phyloP scores from a whole-genome alignment of 2,113 vertebrate genomes.

The Sphaerodactylus townsendi region DNA sequence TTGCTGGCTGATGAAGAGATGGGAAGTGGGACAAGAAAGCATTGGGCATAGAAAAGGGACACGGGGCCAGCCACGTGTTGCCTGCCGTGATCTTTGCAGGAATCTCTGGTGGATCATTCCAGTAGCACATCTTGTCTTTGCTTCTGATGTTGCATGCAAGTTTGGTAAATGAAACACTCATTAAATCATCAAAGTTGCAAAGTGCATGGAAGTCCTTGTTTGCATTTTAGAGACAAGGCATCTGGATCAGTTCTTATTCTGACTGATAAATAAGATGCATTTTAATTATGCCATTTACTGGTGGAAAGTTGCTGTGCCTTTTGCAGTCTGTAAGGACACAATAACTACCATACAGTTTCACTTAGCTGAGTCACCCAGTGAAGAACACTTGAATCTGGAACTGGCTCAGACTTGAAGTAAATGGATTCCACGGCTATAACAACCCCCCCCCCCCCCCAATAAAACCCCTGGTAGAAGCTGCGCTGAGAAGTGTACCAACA shows the following conservation, averaged over 20 bases:
- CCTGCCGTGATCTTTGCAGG: background rate
- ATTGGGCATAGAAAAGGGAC: background rate
- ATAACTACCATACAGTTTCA: background rate
- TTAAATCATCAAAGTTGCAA: background rate
- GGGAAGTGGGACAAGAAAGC: background rate
- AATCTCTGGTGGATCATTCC: background rate
- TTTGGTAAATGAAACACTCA: background rate
- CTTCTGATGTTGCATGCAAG: background rate
- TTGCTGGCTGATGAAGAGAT: background rate
- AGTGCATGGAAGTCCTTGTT: too few species aligned
- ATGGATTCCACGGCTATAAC: too few species aligned
- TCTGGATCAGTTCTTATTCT: background rate
- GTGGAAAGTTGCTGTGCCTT: background rate
- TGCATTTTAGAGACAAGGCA: background rate
- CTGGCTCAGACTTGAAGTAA: too few species aligned
- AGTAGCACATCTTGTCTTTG: background rate
- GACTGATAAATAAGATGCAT: background rate
- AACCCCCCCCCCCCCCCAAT: too few species aligned
- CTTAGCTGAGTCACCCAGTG: background rate
- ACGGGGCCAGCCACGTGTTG: background rate
- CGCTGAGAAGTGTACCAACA: background rate
- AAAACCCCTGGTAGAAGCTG: too few species aligned
- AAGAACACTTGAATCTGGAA: background rate
- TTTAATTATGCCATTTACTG: too few species aligned
- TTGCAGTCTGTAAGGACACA: too few species aligned